Base-by-base conservation (phyloP, 2,797 vertebrate genomes). In the Eulemur mongoz region DNA sequence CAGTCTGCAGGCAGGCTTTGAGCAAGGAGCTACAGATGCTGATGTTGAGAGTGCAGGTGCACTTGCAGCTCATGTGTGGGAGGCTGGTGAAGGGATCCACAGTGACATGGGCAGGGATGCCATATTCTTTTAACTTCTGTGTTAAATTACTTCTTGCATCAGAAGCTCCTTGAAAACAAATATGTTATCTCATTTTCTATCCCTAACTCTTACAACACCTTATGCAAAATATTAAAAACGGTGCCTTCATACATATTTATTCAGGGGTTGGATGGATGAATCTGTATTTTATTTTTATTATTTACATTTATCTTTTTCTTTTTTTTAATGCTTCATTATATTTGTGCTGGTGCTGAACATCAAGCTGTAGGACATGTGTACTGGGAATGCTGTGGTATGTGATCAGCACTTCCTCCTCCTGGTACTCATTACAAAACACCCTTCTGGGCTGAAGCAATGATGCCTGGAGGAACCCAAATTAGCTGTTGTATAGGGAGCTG, bases 141-240 rank as follows among this genome's bases (percentile, higher is more conserved):
- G 43, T 63, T 87, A 54, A 69, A 18, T 88, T 89, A 43, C n/a
- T 50, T 89, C 48, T 70, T 67, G 59, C 23, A 48, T 78, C 54
- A 15, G 23, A 89, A 88, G n/a, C 65, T 86, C 9, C 17, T 91
- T 89, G 38, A 69, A 96, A 95, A 45, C 43, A 94, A 78, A 30
- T 75, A 43, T 82, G 15, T 57, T 35, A 17, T 45, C n/a, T 91
- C 45, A 70, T 91, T 94, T 86, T 78, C 57, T 70, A 11, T 69
- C 25, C 14, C 30, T 52, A 94, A 65, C 4, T 43, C 43, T 50
- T 93, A 52, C 8, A 82, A 63, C 40, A 54, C 43, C 11, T 85
- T 82, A 79, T 79, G 48, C 69, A 84, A 92, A 89, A 59, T 45
- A 40, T 17, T 92, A 61, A 45, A 78, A 89, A 70, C 45, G 78